Percentiles rank a stretch among this genome's conserved stretches.
These are phyloP conservation scores for Festucalex cinctus DNA, from an alignment of 2,113 vertebrate species.

Conservation along the genomic window DNA sequence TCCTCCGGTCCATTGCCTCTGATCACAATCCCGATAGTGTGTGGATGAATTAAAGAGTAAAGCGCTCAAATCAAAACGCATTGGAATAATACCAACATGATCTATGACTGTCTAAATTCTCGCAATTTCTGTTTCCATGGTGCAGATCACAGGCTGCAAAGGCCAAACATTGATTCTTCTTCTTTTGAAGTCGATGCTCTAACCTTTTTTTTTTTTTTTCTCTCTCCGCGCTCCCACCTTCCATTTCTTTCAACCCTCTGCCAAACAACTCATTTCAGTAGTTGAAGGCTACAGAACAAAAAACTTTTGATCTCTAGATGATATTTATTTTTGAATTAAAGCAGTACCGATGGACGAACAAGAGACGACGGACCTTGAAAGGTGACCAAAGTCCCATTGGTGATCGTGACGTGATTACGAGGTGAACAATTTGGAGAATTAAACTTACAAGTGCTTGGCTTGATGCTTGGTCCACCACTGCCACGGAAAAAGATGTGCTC, in stretches of 20 bases:
- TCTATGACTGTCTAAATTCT: conserved; percentile 53
- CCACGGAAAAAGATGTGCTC: conserved; percentile 77
- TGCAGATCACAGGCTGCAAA: conserved; percentile 57
- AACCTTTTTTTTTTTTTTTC: conserved; percentile 58
- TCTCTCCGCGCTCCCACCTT: conserved; percentile 15
- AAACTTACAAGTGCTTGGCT: conserved; percentile 87
- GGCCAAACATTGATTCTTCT: conserved; percentile 61
- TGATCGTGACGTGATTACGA: conserved; percentile 8
- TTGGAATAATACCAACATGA: conserved; percentile 49
- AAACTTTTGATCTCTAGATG: conserved; percentile 10
- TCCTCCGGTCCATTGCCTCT: conserved; percentile 37
- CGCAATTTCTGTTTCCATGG: conserved; percentile 62
- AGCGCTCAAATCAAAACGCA: conserved; percentile 47
- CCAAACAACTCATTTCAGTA: conserved; percentile 36
- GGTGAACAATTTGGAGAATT: not conserved
- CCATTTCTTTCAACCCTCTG: conserved; percentile 29
- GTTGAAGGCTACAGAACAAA: conserved; percentile 20
- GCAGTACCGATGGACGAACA: not conserved
- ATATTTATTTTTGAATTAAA: conserved; percentile 16
- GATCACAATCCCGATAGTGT: conserved; percentile 43
- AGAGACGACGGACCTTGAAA: conserved; percentile 32
- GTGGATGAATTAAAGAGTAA: conserved; percentile 46
- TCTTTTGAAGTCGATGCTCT: conserved; percentile 51
- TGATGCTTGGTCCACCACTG: conserved; percentile 86
- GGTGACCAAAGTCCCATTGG: conserved; percentile 1